phyloP scores from a whole-genome alignment of 2,113 vertebrate species.

The Nannospalax galili region DNA sequence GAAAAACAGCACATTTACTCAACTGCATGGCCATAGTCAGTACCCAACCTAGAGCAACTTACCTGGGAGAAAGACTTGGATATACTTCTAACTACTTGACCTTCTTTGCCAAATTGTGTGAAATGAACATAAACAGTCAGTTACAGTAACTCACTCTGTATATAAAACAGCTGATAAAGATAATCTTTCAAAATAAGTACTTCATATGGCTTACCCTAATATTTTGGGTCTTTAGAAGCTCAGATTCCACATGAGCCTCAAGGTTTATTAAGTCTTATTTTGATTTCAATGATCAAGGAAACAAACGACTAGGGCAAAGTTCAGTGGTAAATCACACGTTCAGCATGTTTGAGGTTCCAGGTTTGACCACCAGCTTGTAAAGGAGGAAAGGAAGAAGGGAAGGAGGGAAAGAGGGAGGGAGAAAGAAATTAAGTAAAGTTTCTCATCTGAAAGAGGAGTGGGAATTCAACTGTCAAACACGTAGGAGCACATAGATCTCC shows the following conservation, averaged over 20 bases:
- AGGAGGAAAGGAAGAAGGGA: neutral
- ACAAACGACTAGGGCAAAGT: neutral
- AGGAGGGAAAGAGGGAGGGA: neutral
- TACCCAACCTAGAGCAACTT: neutral
- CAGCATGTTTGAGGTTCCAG: neutral
- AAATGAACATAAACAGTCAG: neutral
- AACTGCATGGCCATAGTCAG: neutral
- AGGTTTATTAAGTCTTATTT: neutral
- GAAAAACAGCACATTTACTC: neutral
- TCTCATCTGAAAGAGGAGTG: neutral
- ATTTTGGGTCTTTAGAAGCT: neutral
- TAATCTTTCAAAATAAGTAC: neutral
- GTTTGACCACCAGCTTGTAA: neutral
- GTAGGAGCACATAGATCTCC: neutral
- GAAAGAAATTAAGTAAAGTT: neutral
- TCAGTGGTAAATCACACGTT: neutral
- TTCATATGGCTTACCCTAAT: neutral
- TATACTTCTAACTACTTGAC: neutral
- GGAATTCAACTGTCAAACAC: neutral
- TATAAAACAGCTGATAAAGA: neutral
- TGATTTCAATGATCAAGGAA: neutral
- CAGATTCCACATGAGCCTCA: neutral
- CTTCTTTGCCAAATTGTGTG: neutral
- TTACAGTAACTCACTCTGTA: neutral
- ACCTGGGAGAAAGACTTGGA: neutral